These are phyloP conservation scores for Triops longicaudatus DNA, from an alignment of 1,140 invertebrate species.

Conservation along the genomic window DNA sequence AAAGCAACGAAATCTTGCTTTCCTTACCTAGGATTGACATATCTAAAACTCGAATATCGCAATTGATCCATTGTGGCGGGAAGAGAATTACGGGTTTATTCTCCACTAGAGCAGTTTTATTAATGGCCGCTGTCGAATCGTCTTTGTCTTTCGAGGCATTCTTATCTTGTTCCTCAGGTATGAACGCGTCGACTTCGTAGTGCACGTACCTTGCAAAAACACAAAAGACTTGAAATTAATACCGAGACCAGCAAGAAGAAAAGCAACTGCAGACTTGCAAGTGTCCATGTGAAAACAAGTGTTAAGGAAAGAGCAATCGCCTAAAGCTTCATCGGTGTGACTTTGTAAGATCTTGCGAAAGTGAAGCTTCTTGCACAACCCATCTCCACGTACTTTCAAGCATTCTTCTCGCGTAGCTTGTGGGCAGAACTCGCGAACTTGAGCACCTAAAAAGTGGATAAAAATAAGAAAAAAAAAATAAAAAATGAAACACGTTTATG, in stretches of 20 bases:
- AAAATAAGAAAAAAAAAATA: too few species aligned
- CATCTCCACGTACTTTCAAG: conserved; percentile 47
- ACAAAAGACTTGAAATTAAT: conserved; percentile 21
- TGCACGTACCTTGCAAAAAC: conserved; percentile 66
- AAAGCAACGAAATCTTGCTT: background rate
- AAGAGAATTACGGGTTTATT: conserved; percentile 50
- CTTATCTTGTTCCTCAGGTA: conserved; percentile 38
- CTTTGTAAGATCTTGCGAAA: conserved; percentile 96
- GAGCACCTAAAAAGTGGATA: conserved; percentile 56
- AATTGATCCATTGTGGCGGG: conserved; percentile 93
- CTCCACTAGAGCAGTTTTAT: conserved; percentile 41
- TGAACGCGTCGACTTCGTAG: conserved; percentile 74
- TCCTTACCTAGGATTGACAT: conserved; percentile 79
- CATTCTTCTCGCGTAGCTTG: conserved; percentile 90
- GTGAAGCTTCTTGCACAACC: conserved; percentile 79
- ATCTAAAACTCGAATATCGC: conserved; percentile 87
- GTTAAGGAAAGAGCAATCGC: conserved; percentile 95
- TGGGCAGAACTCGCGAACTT: conserved; percentile 88
- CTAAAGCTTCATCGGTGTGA: conserved; percentile 91
- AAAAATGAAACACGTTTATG: too few species aligned
- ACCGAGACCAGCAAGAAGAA: conserved; percentile 6
- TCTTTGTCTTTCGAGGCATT: conserved; percentile 28
- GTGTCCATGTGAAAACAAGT: conserved; percentile 99
- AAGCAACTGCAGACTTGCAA: conserved; percentile 61
- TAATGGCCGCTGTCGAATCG: conserved; percentile 30